Evolutionary conservation across 2,888 invertebrate species (phyloP).

Genomic region (Andricus curvator): DNA sequence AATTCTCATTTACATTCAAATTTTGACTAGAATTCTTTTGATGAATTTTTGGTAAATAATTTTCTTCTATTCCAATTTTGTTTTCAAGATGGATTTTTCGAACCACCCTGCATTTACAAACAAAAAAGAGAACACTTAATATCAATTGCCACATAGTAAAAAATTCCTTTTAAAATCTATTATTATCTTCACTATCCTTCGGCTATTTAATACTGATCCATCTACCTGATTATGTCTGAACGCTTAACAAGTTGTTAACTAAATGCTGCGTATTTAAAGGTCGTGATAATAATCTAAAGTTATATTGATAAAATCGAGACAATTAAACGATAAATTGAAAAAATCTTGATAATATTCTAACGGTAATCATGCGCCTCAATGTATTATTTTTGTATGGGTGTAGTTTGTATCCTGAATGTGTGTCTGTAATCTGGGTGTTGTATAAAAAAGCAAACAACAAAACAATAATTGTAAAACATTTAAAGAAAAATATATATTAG

Average conservation of each 20-base stretch:
- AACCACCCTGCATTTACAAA: conserved; percentile 33
- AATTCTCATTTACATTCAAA: neutral
- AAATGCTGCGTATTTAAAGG: conserved; percentile 26
- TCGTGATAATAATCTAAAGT: conserved; percentile 1
- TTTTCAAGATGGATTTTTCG: neutral
- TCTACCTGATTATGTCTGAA: conserved; percentile 27
- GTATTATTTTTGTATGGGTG: neutral
- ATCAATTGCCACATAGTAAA: neutral
- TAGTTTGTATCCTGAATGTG: neutral
- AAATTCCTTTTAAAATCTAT: neutral
- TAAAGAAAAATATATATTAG: neutral
- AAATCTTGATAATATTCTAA: conserved; percentile 8
- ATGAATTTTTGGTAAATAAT: neutral
- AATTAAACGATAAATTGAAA: conserved; percentile 9
- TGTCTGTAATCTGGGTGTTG: neutral
- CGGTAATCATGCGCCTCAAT: conserved; percentile 1
- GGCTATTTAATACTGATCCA: conserved; percentile 26
- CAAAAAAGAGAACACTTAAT: conserved; percentile 16
- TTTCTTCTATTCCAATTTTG: neutral
- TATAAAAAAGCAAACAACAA: conserved; percentile 15
- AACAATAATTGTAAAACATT: neutral
- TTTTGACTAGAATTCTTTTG: neutral
- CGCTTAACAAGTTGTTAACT: neutral
- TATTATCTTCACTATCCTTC: conserved; percentile 1
- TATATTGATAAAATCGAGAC: neutral